These are phyloP conservation scores for Sorex fumeus DNA, from an alignment of 2,113 vertebrate genomes.

Conservation along the genomic window DNA sequence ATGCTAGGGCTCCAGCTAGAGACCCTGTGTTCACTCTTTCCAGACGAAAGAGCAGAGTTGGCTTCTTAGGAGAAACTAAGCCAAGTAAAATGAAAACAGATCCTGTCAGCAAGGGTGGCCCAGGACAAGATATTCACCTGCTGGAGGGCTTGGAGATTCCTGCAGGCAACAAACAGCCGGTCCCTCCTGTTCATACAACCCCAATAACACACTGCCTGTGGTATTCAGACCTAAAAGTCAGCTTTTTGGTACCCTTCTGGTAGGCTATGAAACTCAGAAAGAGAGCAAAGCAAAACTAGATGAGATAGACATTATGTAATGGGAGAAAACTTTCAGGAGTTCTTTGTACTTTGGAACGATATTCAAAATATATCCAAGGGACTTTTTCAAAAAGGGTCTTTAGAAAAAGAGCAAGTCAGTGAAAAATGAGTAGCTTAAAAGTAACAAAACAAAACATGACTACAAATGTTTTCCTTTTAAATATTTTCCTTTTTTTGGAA, in stretches of 20 bases:
- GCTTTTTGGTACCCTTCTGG: neutral
- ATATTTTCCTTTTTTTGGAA: neutral
- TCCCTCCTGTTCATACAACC: neutral
- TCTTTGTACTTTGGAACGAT: neutral
- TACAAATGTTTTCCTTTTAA: neutral
- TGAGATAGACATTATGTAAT: neutral
- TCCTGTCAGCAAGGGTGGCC: too few relatives aligned
- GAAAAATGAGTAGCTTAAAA: neutral
- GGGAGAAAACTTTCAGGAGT: neutral
- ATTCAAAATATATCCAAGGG: neutral
- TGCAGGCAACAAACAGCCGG: neutral
- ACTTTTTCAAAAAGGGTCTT: neutral
- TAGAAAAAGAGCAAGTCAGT: neutral
- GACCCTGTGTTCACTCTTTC: neutral
- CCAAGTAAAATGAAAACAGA: neutral
- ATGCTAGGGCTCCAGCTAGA: neutral
- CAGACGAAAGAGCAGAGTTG: neutral
- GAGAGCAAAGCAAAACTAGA: neutral
- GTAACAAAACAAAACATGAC: too few relatives aligned
- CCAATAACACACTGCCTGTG: too few relatives aligned
- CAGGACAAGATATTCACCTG: neutral
- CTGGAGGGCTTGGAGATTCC: neutral
- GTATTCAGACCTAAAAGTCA: neutral
- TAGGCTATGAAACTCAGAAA: neutral
- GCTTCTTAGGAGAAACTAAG: neutral